Conservation (phyloP, 23 tunicate species). For the Halocynthia roretzi region DNA sequence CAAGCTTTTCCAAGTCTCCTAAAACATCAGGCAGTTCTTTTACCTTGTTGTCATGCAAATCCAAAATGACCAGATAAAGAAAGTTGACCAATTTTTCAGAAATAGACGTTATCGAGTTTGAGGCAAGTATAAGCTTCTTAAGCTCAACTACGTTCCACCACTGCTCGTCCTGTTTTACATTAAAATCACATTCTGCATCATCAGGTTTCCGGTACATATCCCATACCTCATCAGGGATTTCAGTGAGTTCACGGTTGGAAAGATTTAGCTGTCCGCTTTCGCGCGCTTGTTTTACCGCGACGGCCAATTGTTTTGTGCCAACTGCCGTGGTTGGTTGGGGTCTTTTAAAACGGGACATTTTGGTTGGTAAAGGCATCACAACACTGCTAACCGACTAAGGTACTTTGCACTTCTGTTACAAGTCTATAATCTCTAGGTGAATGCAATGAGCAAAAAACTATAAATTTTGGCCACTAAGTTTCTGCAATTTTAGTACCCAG, state of each 20-base stretch:
- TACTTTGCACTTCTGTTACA: too few relatives aligned
- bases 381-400: too few relatives aligned
- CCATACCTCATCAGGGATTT: conserved; percentile 66
- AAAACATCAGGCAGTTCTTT: conserved; percentile 28
- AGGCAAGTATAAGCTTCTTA: conserved; percentile 53
- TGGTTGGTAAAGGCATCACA: too few relatives aligned
- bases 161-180: conserved; percentile 21
- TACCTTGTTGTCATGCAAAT: conserved; percentile 80
- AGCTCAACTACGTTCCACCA: conserved; percentile 88
- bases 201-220: conserved; percentile 16
- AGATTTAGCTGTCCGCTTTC: conserved; percentile 63
- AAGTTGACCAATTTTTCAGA: conserved; percentile 48
- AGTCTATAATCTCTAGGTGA: too few relatives aligned
- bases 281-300: conserved; percentile 60
- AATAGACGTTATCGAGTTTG: conserved; percentile 37
- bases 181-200: conserved; percentile 26
- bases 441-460: too few relatives aligned
- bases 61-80: conserved; percentile 36
- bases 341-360: too few relatives aligned
- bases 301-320: background rate
- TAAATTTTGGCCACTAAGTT: too few relatives aligned
- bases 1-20: conserved; percentile 25
- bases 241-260: conserved; percentile 32
- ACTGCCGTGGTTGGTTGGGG: too few relatives aligned
- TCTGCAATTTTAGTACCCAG: too few relatives aligned